Percentiles rank a stretch among this genome's conserved stretches.
Evolutionary conservation across 1,140 invertebrate species (phyloP).

Genomic region (Danaus melanippus): DNA sequence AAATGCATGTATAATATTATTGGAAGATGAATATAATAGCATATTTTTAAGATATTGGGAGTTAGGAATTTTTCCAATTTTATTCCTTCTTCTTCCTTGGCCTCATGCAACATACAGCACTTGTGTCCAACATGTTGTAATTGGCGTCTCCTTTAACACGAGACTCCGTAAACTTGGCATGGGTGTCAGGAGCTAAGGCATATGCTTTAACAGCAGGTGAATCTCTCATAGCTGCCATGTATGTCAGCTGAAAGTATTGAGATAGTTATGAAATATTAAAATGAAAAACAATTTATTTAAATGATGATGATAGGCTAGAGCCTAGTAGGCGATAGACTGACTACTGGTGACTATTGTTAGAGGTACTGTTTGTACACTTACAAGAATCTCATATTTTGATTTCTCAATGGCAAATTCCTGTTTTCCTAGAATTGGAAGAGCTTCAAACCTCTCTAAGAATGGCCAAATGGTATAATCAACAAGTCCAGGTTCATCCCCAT

Average conservation of each 20-base stretch:
- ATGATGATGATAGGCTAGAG: too few relatives aligned
- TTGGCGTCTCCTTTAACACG: slow-evolving; percentile 77
- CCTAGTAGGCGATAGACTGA: too few relatives aligned
- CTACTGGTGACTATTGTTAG: too few relatives aligned
- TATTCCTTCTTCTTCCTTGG: slow-evolving; percentile 67
- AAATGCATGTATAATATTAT: too few relatives aligned
- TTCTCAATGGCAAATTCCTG: slow-evolving; percentile 71
- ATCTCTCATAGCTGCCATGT: slow-evolving; percentile 79
- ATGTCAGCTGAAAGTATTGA: slow-evolving; percentile 74
- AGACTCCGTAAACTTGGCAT: slow-evolving; percentile 81
- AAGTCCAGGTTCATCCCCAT: slow-evolving; percentile 80
- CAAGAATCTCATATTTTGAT: slow-evolving; percentile 49
- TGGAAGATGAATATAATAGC: too few relatives aligned
- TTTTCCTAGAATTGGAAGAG: slow-evolving; percentile 73
- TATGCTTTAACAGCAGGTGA: slow-evolving; percentile 79
- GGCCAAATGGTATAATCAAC: slow-evolving; percentile 91
- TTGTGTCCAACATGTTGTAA: slow-evolving; percentile 76
- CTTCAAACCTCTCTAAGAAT: slow-evolving; percentile 84
- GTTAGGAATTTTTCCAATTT: slow-evolving; percentile 4
- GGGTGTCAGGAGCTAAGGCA: slow-evolving; percentile 77
- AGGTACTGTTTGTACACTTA: slow-evolving; percentile 26
- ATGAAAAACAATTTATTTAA: not conserved
- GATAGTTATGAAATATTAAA: slow-evolving; percentile 3
- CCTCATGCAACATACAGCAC: slow-evolving; percentile 56
- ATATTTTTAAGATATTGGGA: too few relatives aligned